Evolutionary conservation across 2,888 invertebrate genomes (phyloP), one percentile per base, ranked within the genome.

Genomic region (Drymonia ruficornis): DNA sequence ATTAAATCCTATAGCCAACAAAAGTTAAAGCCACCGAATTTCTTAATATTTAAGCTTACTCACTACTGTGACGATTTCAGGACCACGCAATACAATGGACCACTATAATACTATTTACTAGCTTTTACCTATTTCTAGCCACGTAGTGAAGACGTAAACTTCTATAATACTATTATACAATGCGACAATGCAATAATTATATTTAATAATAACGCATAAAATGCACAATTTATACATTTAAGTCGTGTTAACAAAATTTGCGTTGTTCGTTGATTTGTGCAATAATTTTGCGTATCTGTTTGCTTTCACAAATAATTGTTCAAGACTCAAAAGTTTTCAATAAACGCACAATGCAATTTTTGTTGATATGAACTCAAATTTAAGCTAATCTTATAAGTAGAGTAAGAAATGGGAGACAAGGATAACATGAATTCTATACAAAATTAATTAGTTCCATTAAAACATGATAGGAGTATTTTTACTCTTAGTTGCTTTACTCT

Each of bases 61-160:
- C 63, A 47, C 53, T 67, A 63, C 63, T 67, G 59, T 70, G 65
- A 65, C 61, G 58, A 64, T 61, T 56, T 63, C 63, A 59, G 76
- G 78, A 79, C 79, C 75, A 78, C 65, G 52, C 57, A 52, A 49
- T 38, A 56, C 55, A 23, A 70, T 56, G 75, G 68, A 75, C 71
- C 75, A 70, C 61, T 62, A 54, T 58, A 56, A 52, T 55, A 53
- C 40, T 49, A 67, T 52, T 28, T 57, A 59, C 34, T 52, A 28
- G 52, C 66, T 67, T 69, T 45, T 55, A 49, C 52, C 43, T 61
- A 56, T 19, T 40, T 43, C 40, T 58, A 65, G 53, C 15, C 29
- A 53, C 63, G 52, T 66, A 56, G 45, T 15, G 28, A 28, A 52
- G 42, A 3, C 40, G 31, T 56, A 62, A 49, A 56, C 59, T 66